These are phyloP conservation scores for Stegastes partitus DNA, from an alignment of 2,113 vertebrate genomes.

Conservation along the genomic window DNA sequence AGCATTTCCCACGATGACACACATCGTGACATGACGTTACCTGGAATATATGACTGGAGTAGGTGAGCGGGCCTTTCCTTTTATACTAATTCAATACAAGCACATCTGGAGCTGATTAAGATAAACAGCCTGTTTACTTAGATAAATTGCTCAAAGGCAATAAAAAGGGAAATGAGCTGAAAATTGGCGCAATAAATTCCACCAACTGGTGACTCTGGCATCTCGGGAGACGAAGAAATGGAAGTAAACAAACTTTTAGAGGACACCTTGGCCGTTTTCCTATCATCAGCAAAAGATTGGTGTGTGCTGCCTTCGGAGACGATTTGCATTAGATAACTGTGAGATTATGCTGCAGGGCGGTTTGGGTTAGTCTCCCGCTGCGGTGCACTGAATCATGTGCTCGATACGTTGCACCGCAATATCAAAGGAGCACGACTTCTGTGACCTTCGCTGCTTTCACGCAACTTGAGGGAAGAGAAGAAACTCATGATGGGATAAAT, in stretches of 20 bases:
- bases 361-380: conserved; percentile 44
- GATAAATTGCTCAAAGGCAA: conserved; percentile 27
- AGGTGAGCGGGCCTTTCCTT: not conserved
- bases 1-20: conserved; percentile 8
- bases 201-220: not conserved
- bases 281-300: conserved; percentile 58
- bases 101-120: conserved; percentile 37
- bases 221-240: not conserved
- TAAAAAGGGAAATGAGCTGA: conserved; percentile 41
- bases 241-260: conserved; percentile 64
- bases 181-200: conserved; percentile 33
- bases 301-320: conserved; percentile 23
- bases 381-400: conserved; percentile 26
- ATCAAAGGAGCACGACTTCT: conserved; percentile 33
- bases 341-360: conserved; percentile 36
- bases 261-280: conserved; percentile 64
- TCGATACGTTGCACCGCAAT: conserved; percentile 28
- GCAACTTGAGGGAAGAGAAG: not conserved
- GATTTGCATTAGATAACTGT: conserved; percentile 61
- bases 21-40: not conserved
- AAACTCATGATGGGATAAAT: not conserved
- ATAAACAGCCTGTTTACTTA: conserved; percentile 45
- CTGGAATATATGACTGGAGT: not conserved
- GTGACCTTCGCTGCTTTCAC: conserved; percentile 15
- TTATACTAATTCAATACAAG: not conserved